These are phyloP conservation scores for Xerus rutilus DNA, from an alignment of 2,797 vertebrate species.

Conservation along the genomic window DNA sequence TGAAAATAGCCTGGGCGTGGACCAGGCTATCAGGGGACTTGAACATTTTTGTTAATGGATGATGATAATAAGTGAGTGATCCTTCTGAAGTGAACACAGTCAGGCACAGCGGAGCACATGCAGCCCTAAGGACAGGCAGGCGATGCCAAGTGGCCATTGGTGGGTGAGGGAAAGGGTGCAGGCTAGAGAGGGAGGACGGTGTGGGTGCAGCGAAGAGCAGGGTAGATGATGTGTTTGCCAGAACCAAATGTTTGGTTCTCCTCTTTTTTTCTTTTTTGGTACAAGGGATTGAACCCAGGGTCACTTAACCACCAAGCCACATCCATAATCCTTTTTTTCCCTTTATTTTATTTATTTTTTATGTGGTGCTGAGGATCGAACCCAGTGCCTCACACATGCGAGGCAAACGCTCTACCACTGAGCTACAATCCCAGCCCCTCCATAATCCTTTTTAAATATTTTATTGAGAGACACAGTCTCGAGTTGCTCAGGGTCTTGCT, in stretches of 20 bases:
- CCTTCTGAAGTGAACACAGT: background rate
- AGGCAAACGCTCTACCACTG: too few relatives aligned
- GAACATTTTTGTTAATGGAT: background rate
- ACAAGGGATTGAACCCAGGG: too few relatives aligned
- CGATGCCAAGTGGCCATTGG: background rate
- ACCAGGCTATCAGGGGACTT: background rate
- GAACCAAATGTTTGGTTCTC: background rate
- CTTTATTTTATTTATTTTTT: too few relatives aligned
- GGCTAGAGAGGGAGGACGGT: background rate
- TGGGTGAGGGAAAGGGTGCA: background rate
- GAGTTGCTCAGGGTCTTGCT: too few relatives aligned
- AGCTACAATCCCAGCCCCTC: too few relatives aligned
- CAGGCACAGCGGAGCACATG: background rate
- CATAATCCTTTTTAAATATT: too few relatives aligned
- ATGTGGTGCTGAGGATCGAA: too few relatives aligned
- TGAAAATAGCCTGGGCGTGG: background rate
- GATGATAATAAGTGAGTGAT: background rate
- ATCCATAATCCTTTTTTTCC: too few relatives aligned
- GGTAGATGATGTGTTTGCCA: background rate
- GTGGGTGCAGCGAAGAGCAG: background rate
- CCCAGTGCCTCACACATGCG: too few relatives aligned
- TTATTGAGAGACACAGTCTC: too few relatives aligned
- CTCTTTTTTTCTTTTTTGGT: background rate
- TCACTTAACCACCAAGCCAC: too few relatives aligned
- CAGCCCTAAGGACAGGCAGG: background rate